phyloP scores from a whole-genome alignment of 2,797 vertebrate species.

The Argentina silus region DNA sequence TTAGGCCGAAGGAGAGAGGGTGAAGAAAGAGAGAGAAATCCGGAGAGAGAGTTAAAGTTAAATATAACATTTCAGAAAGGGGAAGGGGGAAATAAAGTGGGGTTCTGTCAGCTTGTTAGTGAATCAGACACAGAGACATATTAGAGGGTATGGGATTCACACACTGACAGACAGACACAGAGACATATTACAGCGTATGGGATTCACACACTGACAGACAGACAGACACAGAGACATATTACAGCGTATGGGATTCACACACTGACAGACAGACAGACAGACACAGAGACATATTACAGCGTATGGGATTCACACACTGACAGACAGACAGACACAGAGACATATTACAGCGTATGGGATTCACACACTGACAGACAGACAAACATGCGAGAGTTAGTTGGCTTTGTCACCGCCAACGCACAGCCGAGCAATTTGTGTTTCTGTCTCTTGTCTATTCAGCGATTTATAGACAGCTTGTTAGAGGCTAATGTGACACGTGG shows the following conservation, averaged over 20 bases:
- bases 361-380: constrained; percentile 13
- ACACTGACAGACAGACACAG: neutral
- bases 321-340: neutral
- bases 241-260: neutral
- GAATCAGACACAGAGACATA: neutral
- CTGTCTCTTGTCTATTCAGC: neutral
- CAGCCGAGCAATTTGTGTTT: neutral
- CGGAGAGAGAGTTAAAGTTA: neutral
- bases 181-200: neutral
- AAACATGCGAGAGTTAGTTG: constrained; percentile 17
- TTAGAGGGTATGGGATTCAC: no score
- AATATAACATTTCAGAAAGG: neutral
- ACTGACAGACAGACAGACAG: neutral
- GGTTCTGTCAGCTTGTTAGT: neutral
- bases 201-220: constrained; percentile 7
- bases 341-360: neutral
- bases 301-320: neutral
- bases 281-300: no score
- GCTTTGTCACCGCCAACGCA: constrained; percentile 32
- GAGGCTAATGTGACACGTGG: neutral
- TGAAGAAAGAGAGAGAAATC: neutral
- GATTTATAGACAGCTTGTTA: constrained; percentile 3
- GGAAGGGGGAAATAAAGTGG: neutral
- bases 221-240: no score
- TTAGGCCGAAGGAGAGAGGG: neutral